phyloP scores from a whole-genome alignment of 2,797 vertebrate species.

The Vultur gryphus region DNA sequence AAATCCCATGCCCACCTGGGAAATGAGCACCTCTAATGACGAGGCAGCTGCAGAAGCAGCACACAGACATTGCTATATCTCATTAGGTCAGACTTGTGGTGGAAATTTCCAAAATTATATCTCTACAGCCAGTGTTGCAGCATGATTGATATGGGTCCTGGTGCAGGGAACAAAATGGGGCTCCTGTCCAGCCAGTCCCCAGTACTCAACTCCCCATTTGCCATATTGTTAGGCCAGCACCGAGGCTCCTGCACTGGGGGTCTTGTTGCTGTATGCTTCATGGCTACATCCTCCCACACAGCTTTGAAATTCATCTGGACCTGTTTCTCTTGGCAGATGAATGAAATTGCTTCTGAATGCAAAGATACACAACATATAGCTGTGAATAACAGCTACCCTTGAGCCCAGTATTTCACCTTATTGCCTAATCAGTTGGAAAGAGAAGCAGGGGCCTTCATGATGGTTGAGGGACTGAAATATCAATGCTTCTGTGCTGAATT shows the following conservation, averaged over 20 bases:
- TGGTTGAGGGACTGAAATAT: not conserved
- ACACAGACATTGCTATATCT: not conserved
- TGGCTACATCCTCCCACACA: not conserved
- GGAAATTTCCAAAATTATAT: not conserved
- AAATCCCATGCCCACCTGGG: conserved; percentile 17
- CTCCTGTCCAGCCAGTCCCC: not conserved
- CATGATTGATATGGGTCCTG: not conserved
- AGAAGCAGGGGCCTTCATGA: not conserved
- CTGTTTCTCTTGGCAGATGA: not conserved
- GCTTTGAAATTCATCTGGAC: not conserved
- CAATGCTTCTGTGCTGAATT: not conserved
- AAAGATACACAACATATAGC: not conserved
- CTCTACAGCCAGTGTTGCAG: not conserved
- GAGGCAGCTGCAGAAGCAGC: not conserved
- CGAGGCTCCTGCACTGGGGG: not conserved
- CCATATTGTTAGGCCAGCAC: not conserved
- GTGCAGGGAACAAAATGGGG: not conserved
- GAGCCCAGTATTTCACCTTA: not conserved
- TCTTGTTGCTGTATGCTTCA: not conserved
- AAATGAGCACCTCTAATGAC: not conserved
- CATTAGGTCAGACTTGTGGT: not conserved
- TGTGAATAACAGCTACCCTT: not conserved
- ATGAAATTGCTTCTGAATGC: not conserved
- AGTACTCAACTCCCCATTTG: not conserved
- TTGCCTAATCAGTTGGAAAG: not conserved